Evolutionary conservation across 2,888 invertebrate species (phyloP), one percentile per base, ranked within the genome.

Genomic region (Heliconius erato): DNA sequence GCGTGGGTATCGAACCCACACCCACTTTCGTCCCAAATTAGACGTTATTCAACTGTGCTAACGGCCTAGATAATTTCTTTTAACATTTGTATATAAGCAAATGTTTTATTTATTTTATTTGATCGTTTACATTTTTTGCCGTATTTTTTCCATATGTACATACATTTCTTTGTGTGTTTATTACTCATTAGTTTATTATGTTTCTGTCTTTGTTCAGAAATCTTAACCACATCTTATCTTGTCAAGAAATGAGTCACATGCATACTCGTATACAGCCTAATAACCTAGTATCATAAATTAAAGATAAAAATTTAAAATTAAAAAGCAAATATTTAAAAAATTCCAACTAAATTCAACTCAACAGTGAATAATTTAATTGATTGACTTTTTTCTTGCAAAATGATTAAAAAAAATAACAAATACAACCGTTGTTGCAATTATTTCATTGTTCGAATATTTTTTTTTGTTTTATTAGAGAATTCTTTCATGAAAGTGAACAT

Each of bases 141-240:
- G 12, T 28, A 2, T 28, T 26, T 67, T 67, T 67, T 9, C 32
- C 28, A 67, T 67, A 67, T 28, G 11, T 65, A 14, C 26, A 28
- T 67, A 26, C 26, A 65, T 65, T 67, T 28, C 67, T 67, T 67
- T 67, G 28, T 67, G 28, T 16, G 28, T 67, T 32, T 2, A 67
- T 67, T 44, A 71, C 71, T 44, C 71, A 44, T 71, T 44, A 44
- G 9, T 23, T 40, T 40, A 23, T 71, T 71, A 23, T 69, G 71
- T 44, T n/a, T 40, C 40, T 26, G n/a, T 14, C 40, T 71, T 71
- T 40, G 67, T 63, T 63, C 63, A 23, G 40, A 69, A 40, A 71
- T 71, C 71, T 71, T 71, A 71, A 23, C 32, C 12, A 4, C 40
- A 40, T 71, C 23, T 71, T 71, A 44, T 71, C 40, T 44, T 40